phyloP scores from a whole-genome alignment of 2,888 invertebrate species.

The Notodromas monacha region DNA sequence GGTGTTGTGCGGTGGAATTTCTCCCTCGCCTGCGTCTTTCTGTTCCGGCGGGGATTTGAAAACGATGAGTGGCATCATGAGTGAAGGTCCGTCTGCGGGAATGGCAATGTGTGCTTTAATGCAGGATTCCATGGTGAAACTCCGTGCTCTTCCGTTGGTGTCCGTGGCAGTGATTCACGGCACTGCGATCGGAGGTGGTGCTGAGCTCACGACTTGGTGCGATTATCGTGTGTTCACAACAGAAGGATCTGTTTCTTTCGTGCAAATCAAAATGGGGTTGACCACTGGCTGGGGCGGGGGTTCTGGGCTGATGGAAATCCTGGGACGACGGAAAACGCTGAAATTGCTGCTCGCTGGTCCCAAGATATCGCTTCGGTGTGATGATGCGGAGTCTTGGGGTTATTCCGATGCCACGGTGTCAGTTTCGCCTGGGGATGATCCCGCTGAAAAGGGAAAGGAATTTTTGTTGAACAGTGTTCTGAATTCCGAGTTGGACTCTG shows the following conservation, averaged over 20 bases:
- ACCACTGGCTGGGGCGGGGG: slow-evolving; percentile 22
- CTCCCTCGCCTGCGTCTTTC: no score
- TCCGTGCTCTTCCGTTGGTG: slow-evolving; percentile 19
- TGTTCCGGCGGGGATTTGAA: slow-evolving; percentile 22
- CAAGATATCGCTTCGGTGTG: no score
- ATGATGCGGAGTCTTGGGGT: no score
- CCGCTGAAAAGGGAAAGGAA: no score
- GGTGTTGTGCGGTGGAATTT: no score
- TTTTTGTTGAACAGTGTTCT: no score
- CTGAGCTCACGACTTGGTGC: slow-evolving; percentile 20
- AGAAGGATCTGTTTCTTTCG: slow-evolving; percentile 17
- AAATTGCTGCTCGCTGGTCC: slow-evolving; percentile 14
- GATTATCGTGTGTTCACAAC: slow-evolving; percentile 19
- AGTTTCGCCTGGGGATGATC: no score
- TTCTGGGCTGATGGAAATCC: slow-evolving; percentile 15
- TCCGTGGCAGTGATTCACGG: slow-evolving; percentile 20
- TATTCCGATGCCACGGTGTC: no score
- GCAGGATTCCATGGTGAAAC: slow-evolving; percentile 16
- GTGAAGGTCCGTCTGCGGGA: slow-evolving; percentile 14
- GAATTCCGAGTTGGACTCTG: no score
- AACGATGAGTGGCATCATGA: slow-evolving; percentile 15
- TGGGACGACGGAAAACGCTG: slow-evolving; percentile 18
- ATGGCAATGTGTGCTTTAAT: slow-evolving; percentile 20
- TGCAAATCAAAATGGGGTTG: slow-evolving; percentile 20
- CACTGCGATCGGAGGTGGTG: slow-evolving; percentile 22